Base-by-base conservation (phyloP, 1,140 invertebrate genomes). In the Aplysia californica region DNA sequence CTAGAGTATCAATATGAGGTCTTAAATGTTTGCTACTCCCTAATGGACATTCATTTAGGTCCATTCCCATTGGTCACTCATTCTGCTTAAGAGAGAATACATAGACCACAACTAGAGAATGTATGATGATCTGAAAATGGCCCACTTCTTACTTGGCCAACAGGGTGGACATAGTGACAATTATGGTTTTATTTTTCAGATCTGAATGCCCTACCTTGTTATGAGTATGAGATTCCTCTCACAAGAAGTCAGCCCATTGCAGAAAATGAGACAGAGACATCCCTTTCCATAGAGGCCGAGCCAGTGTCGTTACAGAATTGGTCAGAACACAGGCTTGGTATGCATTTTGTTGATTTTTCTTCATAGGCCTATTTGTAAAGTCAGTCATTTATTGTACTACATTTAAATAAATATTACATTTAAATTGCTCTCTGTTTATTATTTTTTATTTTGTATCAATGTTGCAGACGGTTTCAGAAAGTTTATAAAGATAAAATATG, bases 121-220 rank as follows among this genome's bases (percentile, higher is more conserved):
- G 18, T 15, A 38, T 29, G 10, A 67, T 33, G 23, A 18, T 21
- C 20, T 33, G 23, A 18, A 33, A 20, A 29, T 61, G 18, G 26
- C 6, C 26, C 6, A 18, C 6, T 21, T 10, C 26, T 21, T 10
- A 18, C 6, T 29, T 18, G 58, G 10, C 65, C 29, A 35, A 36
- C 36, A 33, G 20, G 26, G 21, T 50, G 23, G 69, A 23, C 50
- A 26, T 44, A n/a, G 26, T 71, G 35, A n/a, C 26, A 44, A 26
- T 70, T 38, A 5, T 23, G 5, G 10, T 35, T 76, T 65, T 68
- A 72, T 26, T 50, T 73, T 77, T 39, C 44, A 83, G 83, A 81
- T 39, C 55, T 84, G 59, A 84, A 84, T 78, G 74, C 70, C 18
- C 41, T 84, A 20, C 83, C 83, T 5, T 81, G 80, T 68, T 84